A percentile compares a stretch with the other conserved stretches of the same genome.
Evolutionary conservation across 1,140 invertebrate species (phyloP).

Genomic region (Liolophura sinensis): DNA sequence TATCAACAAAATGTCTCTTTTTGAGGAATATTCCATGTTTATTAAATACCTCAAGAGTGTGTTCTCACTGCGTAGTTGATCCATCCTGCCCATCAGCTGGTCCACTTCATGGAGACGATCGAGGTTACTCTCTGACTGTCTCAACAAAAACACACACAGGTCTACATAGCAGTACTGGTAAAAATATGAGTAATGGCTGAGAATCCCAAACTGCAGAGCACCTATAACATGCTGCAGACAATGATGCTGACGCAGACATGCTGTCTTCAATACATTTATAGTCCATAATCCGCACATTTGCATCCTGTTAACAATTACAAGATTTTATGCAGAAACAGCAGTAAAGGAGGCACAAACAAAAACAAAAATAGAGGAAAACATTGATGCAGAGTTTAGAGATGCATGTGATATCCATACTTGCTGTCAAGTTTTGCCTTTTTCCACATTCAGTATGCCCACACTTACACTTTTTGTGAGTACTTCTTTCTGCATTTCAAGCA

Average conservation of each 20-base stretch:
- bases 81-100: conserved; percentile 40
- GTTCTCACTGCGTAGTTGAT: conserved; percentile 45
- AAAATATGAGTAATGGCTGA: too few relatives aligned
- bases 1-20: neutral
- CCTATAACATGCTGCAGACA: too few relatives aligned
- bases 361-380: neutral
- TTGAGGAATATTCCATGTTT: neutral
- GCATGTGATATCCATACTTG: neutral
- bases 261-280: too few relatives aligned
- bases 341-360: neutral
- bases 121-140: conserved; percentile 37
- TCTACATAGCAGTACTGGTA: neutral
- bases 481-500: conserved; percentile 51
- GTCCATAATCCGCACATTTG: too few relatives aligned
- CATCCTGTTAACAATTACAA: neutral
- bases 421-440: neutral
- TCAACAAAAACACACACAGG: conserved; percentile 5
- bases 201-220: too few relatives aligned
- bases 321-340: neutral
- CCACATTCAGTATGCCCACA: too few relatives aligned
- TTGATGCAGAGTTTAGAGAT: neutral
- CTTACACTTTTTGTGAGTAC: conserved; percentile 52
- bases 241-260: neutral
- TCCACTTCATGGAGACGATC: conserved; percentile 41
- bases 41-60: conserved; percentile 35